These are phyloP conservation scores for Thinocorus orbignyianus DNA, from an alignment of 2,113 vertebrate genomes.

Conservation along the genomic window DNA sequence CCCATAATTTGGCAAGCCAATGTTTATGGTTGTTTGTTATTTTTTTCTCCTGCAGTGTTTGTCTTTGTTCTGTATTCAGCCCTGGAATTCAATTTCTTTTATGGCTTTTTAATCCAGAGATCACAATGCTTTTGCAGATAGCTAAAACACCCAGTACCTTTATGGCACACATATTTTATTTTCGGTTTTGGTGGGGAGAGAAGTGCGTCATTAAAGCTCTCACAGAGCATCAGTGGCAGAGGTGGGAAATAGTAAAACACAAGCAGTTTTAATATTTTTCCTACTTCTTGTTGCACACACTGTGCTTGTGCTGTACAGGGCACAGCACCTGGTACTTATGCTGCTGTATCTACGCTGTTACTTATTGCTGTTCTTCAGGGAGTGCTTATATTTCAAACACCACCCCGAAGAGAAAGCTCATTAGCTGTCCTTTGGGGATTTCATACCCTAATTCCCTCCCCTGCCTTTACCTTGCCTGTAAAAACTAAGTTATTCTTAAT, in stretches of 20 bases:
- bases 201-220: not conserved
- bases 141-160: not conserved
- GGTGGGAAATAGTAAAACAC: not conserved
- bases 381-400: not conserved
- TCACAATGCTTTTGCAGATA: not conserved
- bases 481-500: not conserved
- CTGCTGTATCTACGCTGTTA: not conserved
- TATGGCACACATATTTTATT: not conserved
- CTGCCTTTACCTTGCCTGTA: not conserved
- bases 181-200: not conserved
- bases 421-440: not conserved
- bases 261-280: not conserved
- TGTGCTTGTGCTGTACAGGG: not conserved
- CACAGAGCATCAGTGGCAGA: not conserved
- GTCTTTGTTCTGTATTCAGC: not conserved
- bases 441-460: not conserved
- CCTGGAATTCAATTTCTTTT: not conserved
- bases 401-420: not conserved
- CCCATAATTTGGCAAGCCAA: not conserved
- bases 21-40: not conserved
- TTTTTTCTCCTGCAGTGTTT: not conserved
- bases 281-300: not conserved
- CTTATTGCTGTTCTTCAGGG: not conserved
- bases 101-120: not conserved
- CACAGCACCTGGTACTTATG: not conserved